These are phyloP conservation scores for Drosophila elegans DNA, from an alignment of 1,140 invertebrate species.

Conservation along the genomic window DNA sequence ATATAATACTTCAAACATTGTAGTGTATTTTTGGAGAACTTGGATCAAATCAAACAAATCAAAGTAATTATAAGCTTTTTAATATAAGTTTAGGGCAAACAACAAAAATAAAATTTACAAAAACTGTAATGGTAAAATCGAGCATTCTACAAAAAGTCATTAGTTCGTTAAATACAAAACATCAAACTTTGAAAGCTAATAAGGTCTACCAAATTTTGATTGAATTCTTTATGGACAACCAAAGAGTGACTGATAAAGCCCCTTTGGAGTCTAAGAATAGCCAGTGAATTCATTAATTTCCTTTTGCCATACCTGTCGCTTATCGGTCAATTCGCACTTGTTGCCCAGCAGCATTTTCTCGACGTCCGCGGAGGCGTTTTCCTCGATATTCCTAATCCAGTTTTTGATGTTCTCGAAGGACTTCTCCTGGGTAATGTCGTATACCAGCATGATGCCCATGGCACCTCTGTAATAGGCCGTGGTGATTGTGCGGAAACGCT, in stretches of 20 bases:
- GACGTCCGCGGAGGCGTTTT: conserved; percentile 96
- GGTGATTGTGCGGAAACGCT: conserved; percentile 98
- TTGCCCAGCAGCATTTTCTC: conserved; percentile 98
- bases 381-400: conserved; percentile 99
- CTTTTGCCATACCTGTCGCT: conserved; percentile 89
- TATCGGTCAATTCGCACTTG: conserved; percentile 97
- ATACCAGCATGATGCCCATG: conserved; percentile 99
- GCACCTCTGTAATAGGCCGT: conserved; percentile 99
- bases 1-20: no score
- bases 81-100: no score
- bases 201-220: no score
- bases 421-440: conserved; percentile 99
- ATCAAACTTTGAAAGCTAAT: no score
- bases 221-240: background rate
- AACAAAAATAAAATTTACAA: no score
- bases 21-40: no score
- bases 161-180: no score
- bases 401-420: conserved; percentile 99
- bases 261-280: conserved; percentile 1
- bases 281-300: background rate
- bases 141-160: no score
- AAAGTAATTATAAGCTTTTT: no score
- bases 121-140: no score
- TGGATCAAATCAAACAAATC: no score
- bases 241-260: conserved; percentile 6